phyloP scores from a whole-genome alignment of 2,113 vertebrate species.

The Semicossyphus pulcher region DNA sequence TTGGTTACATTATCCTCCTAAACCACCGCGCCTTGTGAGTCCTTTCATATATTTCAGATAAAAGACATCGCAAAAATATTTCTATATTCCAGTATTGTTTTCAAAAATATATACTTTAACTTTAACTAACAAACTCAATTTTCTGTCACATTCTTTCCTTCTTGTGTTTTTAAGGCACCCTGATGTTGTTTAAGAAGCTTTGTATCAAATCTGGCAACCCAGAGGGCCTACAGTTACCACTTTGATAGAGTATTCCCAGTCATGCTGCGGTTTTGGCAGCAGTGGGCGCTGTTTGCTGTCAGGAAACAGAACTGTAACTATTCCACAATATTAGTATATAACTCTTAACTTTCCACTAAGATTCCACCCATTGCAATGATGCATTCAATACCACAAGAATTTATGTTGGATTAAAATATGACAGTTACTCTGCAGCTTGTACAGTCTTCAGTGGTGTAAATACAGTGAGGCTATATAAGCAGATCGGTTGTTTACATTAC shows the following conservation, averaged over 20 bases:
- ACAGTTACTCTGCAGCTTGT: too few species aligned
- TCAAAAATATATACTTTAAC: rapidly evolving
- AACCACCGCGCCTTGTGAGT: rapidly evolving
- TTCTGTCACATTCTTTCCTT: background rate
- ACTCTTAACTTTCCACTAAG: too few species aligned
- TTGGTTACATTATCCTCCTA: background rate
- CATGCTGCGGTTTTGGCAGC: conserved; percentile 19
- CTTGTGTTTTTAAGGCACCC: too few species aligned
- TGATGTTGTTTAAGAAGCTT: rapidly evolving
- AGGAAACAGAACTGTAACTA: background rate
- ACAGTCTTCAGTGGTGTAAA: too few species aligned
- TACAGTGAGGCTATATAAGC: too few species aligned
- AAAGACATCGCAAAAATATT: rapidly evolving
- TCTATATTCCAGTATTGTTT: rapidly evolving
- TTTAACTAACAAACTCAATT: rapidly evolving
- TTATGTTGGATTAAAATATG: too few species aligned
- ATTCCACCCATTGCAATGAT: too few species aligned
- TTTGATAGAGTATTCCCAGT: background rate
- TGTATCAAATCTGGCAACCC: conserved; percentile 64
- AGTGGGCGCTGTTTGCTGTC: conserved; percentile 32
- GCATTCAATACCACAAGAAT: too few species aligned
- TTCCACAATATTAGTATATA: too few species aligned
- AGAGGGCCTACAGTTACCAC: background rate
- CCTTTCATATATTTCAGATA: background rate
- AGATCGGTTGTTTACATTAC: too few species aligned